These are phyloP conservation scores for Rhynchophorus ferrugineus DNA, from an alignment of 1,140 invertebrate species.

Conservation along the genomic window DNA sequence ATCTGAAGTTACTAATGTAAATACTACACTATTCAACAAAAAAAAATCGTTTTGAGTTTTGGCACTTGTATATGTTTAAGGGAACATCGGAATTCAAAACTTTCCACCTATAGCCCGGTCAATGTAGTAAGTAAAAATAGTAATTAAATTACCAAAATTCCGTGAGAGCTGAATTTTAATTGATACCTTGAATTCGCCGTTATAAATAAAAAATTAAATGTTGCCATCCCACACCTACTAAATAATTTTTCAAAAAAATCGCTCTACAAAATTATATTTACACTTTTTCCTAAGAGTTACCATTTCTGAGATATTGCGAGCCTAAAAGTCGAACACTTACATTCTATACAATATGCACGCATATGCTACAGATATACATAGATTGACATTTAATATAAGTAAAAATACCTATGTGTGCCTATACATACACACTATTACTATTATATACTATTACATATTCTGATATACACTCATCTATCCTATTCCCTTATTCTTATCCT, in stretches of 20 bases:
- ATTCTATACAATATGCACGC: background rate
- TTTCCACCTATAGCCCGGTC: too few species aligned
- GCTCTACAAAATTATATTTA: background rate
- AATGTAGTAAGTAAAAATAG: too few species aligned
- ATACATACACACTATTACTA: background rate
- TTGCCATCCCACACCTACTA: background rate
- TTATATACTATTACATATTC: background rate
- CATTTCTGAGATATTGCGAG: background rate
- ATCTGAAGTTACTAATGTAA: too few species aligned
- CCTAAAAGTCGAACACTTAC: background rate
- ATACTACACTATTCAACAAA: too few species aligned
- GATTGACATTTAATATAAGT: background rate
- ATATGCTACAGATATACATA: background rate
- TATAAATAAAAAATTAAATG: background rate
- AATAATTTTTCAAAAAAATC: background rate
- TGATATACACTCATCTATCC: background rate
- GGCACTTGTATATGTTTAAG: too few species aligned
- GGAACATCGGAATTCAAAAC: too few species aligned
- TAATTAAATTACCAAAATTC: background rate
- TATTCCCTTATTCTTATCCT: constrained; percentile 17
- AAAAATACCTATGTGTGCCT: background rate
- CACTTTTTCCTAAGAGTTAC: background rate
- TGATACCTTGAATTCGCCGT: background rate
- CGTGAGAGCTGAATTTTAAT: background rate
- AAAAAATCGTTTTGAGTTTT: too few species aligned